Conservation (phyloP, 2,888 invertebrate species). For the Drosophila rubida region DNA sequence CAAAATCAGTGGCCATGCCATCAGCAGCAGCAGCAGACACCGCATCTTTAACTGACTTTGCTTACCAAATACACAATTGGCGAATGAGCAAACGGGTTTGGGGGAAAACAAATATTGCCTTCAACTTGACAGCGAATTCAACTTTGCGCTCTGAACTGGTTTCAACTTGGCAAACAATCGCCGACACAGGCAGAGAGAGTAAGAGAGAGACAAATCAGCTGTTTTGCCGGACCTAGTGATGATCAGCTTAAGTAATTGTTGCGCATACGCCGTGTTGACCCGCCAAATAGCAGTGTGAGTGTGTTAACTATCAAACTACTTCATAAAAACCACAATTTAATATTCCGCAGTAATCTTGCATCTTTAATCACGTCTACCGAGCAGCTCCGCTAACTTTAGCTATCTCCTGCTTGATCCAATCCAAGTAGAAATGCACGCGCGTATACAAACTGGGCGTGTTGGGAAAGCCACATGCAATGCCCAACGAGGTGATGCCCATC, state of each 20-base stretch:
- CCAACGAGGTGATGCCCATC: constrained; percentile 73
- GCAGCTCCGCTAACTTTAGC: constrained; percentile 16
- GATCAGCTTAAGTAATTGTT: background rate
- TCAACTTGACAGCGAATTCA: constrained; percentile 22
- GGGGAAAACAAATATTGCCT: constrained; percentile 26
- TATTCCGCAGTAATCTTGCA: background rate
- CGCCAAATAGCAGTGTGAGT: constrained; percentile 1
- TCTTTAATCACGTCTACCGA: background rate
- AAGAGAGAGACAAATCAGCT: constrained; percentile 19
- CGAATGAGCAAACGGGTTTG: constrained; percentile 43
- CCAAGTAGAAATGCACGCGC: constrained; percentile 67
- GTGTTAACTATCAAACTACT: background rate
- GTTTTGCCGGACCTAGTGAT: background rate
- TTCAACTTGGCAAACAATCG: constrained; percentile 11
- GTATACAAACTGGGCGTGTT: constrained; percentile 74
- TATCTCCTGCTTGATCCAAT: constrained; percentile 72
- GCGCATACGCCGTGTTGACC: constrained; percentile 27
- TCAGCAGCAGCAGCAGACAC: constrained; percentile 24
- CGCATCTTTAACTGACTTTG: constrained; percentile 45
- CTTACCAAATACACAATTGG: constrained; percentile 34
- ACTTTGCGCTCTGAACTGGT: constrained; percentile 33
- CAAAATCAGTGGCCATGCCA: constrained; percentile 7
- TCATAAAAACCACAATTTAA: background rate
- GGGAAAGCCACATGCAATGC: constrained; percentile 69
- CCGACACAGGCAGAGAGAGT: background rate